Evolutionary conservation across 1,140 invertebrate genomes (phyloP), one percentile per base, ranked within the genome.

Genomic region (Sinella curviseta): DNA sequence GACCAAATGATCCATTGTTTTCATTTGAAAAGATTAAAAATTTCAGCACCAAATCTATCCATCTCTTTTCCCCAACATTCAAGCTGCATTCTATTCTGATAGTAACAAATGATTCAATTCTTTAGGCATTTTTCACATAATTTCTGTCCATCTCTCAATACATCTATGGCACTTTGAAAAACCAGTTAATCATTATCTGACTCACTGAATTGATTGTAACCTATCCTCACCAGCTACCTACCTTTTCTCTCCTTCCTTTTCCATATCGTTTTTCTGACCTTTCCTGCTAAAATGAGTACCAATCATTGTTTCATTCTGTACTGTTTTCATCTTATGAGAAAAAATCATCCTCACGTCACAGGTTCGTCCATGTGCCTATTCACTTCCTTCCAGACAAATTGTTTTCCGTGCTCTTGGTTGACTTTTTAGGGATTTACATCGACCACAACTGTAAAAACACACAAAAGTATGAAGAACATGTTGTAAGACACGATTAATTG

Each of bases 401-500:
- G 24, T 60, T 60, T n/a, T 48, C 57, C 4, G 8, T 60, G 8
- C 24, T 14, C 57, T 60, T 17, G 39, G n/a, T 26, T 60, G 24
- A 4, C 57, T 26, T 60, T n/a, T 60, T 17, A 60, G 24, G 8
- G 8, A 12, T 48, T 8, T 20, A 8, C 20, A 12, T 20, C 39
- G 24, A 60, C 8, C 12, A 26, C 57, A 60, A n/a, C 4, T 17
- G 4, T 14, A 26, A 60, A 60, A n/a, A n/a, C 57, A 16, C 12
- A n/a, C 8, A 60, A 60, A 60, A 4, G 57, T 60, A 60, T 60
- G 8, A 26, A 60, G 24, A 60, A 60, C 57, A 60, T 60, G 14
- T 60, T 60, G 57, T 60, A 12, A 17, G 3, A 70, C 65, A 70
- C 65, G 65, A 70, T 70, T 70, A 70, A 70, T 70, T 70, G 65